A percentile compares a stretch with the other conserved stretches of the same genome.
Evolutionary conservation across 1,140 invertebrate genomes (phyloP).

Genomic region (Conopomorpha cramerella): DNA sequence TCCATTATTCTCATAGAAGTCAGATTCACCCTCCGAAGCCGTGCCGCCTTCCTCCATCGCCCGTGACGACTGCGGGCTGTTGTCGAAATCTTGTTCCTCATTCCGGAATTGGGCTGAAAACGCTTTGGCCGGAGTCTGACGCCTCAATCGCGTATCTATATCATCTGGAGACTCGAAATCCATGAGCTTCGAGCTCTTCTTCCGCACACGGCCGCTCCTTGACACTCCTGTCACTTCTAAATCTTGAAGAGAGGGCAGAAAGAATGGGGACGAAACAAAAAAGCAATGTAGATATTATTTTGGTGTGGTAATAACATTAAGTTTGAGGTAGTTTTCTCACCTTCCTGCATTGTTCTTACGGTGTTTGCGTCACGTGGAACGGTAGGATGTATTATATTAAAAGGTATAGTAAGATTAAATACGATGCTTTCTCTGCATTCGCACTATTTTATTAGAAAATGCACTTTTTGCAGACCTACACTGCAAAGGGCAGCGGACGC

Average conservation of each 20-base stretch:
- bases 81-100: slow-evolving; percentile 22
- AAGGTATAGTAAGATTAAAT: too few species aligned
- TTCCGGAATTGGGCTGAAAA: slow-evolving; percentile 17
- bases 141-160: slow-evolving; percentile 55
- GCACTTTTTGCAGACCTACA: too few species aligned
- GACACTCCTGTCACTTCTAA: slow-evolving; percentile 84
- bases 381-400: too few species aligned
- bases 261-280: too few species aligned
- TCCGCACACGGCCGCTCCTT: slow-evolving; percentile 84
- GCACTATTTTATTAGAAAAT: too few species aligned
- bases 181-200: slow-evolving; percentile 92
- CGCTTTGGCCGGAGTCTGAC: slow-evolving; percentile 32
- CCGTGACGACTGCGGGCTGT: slow-evolving; percentile 8
- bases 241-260: slow-evolving; percentile 56
- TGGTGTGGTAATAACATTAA: too few species aligned
- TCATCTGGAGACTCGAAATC: slow-evolving; percentile 92
- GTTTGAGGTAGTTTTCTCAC: too few species aligned
- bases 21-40: slow-evolving; percentile 58
- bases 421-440: too few species aligned
- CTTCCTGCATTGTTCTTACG: too few species aligned
- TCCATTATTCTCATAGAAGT: slow-evolving; percentile 60
- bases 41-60: slow-evolving; percentile 46
- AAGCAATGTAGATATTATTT: too few species aligned
- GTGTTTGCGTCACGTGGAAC: too few species aligned
- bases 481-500: too few species aligned